Evolutionary conservation across 2,113 vertebrate genomes (phyloP).

Genomic region (Etia nguti): DNA sequence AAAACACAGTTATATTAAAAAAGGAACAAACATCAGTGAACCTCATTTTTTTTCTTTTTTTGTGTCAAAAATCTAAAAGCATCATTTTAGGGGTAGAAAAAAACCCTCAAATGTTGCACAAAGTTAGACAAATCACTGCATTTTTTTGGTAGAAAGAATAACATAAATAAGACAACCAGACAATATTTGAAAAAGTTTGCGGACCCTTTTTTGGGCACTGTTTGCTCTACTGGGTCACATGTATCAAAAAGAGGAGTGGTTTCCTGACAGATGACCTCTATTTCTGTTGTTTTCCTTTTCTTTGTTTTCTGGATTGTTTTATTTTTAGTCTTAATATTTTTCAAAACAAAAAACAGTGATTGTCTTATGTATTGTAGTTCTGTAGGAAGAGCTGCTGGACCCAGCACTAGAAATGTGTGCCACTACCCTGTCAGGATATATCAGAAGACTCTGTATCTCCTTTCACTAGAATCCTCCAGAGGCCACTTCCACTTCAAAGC

Average conservation of each 20-base stretch:
- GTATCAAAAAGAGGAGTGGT: neutral
- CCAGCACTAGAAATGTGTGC: conserved; percentile 15
- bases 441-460: conserved; percentile 44
- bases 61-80: neutral
- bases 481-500: conserved; percentile 56
- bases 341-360: neutral
- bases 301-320: neutral
- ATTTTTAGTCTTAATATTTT: neutral
- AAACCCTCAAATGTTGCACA: fast-evolving
- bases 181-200: neutral
- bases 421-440: conserved; percentile 24
- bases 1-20: neutral
- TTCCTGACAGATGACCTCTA: neutral
- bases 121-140: neutral
- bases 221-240: neutral
- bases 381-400: neutral
- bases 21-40: neutral
- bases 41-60: neutral
- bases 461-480: conserved; percentile 34
- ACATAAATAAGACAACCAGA: neutral
- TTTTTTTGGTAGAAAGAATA: neutral
- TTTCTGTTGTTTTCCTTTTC: neutral
- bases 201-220: neutral
- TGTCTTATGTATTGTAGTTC: neutral
- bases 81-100: neutral